phyloP scores from a whole-genome alignment of 2,797 vertebrate species.

The Syngnathus rostellatus region DNA sequence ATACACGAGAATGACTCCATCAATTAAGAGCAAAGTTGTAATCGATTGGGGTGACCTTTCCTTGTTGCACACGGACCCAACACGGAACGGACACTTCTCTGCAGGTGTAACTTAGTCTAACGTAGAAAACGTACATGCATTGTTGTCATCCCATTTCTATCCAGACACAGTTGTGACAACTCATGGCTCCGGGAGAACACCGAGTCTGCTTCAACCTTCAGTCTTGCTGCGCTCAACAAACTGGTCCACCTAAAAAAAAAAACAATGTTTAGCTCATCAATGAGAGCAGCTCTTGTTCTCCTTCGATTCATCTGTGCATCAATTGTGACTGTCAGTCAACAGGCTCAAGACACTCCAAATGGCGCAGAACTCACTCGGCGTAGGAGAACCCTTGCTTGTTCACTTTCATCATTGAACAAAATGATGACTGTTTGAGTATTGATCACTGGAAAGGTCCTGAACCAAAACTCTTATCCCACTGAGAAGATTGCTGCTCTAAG shows the following conservation, averaged over 20 bases:
- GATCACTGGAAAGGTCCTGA: conserved; percentile 65
- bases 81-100: conserved; percentile 31
- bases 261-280: conserved; percentile 16
- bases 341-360: conserved; percentile 9
- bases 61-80: conserved; percentile 23
- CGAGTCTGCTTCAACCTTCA: conserved; percentile 37
- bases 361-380: conserved; percentile 8
- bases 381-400: background rate
- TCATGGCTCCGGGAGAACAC: conserved; percentile 25
- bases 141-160: conserved; percentile 20
- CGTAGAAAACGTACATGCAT: conserved; percentile 51
- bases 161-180: conserved; percentile 13
- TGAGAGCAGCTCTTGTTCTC: conserved; percentile 23
- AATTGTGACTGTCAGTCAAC: background rate
- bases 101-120: conserved; percentile 38
- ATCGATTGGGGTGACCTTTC: conserved; percentile 7
- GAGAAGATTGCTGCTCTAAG: conserved; percentile 58
- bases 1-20: no score
- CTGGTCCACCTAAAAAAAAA: background rate
- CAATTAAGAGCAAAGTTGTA: conserved; percentile 16
- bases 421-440: background rate
- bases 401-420: background rate
- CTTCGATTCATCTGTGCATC: conserved; percentile 8
- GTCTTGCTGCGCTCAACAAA: conserved; percentile 1
- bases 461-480: conserved; percentile 57